Evolutionary conservation across 2,113 vertebrate species (phyloP), one percentile per base, ranked within the genome.

Genomic region (Mesitornis unicolor): DNA sequence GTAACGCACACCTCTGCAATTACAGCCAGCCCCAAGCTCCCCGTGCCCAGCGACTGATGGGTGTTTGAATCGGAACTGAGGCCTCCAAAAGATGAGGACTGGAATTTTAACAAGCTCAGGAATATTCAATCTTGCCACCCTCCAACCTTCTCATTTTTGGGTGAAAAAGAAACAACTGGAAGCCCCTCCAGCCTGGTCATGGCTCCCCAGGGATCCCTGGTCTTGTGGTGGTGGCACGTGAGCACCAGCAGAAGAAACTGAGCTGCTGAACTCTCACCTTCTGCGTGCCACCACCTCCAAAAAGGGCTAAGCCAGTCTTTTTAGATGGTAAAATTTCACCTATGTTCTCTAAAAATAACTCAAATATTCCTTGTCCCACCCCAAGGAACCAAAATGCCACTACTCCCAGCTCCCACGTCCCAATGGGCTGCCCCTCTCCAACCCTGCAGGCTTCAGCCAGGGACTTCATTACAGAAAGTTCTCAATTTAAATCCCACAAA

Each of bases 181-280:
- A 60, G 33, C 10, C 61, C 13, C 57, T 67, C 57, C 53, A 14
- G 16, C 31, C 63, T 24, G 25, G 42, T 65, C 36, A 29, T n/a
- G 7, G 2, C 16, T 45, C 70, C 54, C 26, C 3, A 26, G 35
- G 54, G 14, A 20, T 71, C 60, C 16, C 35, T 8, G 22, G 6
- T 13, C 38, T 77, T 3, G 40, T 2, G 10, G 42, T 12, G 33
- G 22, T 2, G 13, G 26, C 10, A 15, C 0, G 2, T 4, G 33
- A 67, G 29, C 25, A 47, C 21, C 14, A 17, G 59, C 19, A 43
- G 43, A 33, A 85, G 20, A 76, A 26, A 31, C 17, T 1, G 5
- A 76, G 68, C 35, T 35, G 28, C 69, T 48, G n/a, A 63, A 31
- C 43, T 31, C 47, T 14, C 43, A 67, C 10, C 16, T 77, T 63